Conservation (phyloP, 2,888 invertebrate genomes). For the Pristionchus maxplancki region DNA sequence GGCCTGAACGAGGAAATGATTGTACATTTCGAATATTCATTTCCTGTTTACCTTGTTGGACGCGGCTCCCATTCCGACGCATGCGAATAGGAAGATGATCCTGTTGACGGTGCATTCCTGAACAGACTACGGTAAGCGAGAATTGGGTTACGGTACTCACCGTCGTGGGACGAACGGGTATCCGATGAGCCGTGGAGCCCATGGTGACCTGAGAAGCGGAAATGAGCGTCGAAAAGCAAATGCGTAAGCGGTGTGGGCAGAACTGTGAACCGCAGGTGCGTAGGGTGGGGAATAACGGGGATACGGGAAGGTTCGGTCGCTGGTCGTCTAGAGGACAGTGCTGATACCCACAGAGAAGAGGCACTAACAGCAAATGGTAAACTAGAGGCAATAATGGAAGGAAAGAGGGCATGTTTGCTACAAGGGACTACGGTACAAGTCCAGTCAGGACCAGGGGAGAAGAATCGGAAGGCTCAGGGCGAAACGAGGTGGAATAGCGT, state of each 20-base stretch:
- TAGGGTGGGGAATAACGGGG: not conserved
- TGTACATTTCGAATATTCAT: not conserved
- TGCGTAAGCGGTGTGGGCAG: too few relatives aligned
- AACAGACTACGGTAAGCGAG: not conserved
- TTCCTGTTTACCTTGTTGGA: not conserved
- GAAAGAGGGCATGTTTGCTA: not conserved
- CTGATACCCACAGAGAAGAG: not conserved
- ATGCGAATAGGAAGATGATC: not conserved
- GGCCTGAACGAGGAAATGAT: not conserved
- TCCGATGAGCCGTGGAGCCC: not conserved
- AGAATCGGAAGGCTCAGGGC: not conserved
- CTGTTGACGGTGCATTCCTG: not conserved
- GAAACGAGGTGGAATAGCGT: not conserved
- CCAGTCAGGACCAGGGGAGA: not conserved
- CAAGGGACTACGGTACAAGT: not conserved
- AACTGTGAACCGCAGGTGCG: too few relatives aligned
- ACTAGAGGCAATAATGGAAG: not conserved
- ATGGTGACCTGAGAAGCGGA: not conserved
- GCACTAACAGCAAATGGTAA: not conserved
- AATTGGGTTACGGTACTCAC: not conserved
- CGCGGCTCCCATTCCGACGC: not conserved
- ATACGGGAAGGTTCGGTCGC: not conserved
- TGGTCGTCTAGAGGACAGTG: not conserved
- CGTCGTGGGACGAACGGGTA: not conserved
- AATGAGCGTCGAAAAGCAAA: not conserved